A percentile compares a stretch with the other conserved stretches of the same genome.
Evolutionary conservation across 2,888 invertebrate genomes (phyloP).

Genomic region (Cinara cedri): DNA sequence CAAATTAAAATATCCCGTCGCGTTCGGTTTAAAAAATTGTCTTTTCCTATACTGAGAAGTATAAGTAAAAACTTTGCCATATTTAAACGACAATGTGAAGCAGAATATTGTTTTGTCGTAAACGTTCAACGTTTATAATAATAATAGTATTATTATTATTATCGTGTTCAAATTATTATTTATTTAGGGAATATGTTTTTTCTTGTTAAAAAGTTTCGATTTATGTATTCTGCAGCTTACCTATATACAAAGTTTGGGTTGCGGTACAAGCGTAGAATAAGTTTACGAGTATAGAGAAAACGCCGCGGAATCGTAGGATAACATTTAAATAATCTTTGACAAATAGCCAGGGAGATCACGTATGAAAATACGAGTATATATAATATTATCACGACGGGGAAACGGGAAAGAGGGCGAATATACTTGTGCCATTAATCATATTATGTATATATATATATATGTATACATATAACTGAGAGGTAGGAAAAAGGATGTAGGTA

Average conservation of each 20-base stretch:
- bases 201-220: not conserved
- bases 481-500: not conserved
- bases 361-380: not conserved
- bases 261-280: not conserved
- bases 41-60: too few species aligned
- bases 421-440: slow-evolving; percentile 32
- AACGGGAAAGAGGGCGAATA: too few species aligned
- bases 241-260: not conserved
- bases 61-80: too few species aligned
- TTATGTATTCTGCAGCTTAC: slow-evolving; percentile 8
- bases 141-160: not conserved
- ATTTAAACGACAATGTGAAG: too few species aligned
- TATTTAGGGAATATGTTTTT: slow-evolving; percentile 7
- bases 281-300: slow-evolving; percentile 7
- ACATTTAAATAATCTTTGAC: slow-evolving; percentile 32
- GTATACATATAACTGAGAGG: not conserved
- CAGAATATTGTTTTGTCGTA: too few species aligned
- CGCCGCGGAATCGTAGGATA: not conserved
- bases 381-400: too few species aligned
- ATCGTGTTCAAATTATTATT: slow-evolving; percentile 23
- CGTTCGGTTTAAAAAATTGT: too few species aligned
- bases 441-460: not conserved
- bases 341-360: not conserved
- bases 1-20: too few species aligned
- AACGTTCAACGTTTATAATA: too few species aligned